Base-by-base conservation (phyloP, 2,888 invertebrate genomes). In the Trissolcus brochymenae region DNA sequence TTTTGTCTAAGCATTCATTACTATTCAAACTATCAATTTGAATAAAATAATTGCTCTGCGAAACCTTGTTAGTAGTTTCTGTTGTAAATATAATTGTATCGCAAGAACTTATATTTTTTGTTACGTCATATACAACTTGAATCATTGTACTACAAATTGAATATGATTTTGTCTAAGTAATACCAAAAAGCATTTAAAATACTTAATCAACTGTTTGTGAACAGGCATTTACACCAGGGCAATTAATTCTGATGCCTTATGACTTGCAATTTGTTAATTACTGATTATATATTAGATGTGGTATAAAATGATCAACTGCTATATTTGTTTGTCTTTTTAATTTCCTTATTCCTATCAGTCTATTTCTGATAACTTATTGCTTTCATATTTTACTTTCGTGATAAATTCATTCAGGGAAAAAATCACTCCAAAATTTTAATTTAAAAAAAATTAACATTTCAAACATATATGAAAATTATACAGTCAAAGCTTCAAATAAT, bases 111-210 rank as follows among this genome's bases (percentile, higher is more conserved):
- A 60, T 51, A 35, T 49, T 60, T 57, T 46, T 60, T 60, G 53
- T 68, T 54, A 68, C 14, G 17, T 21, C 46, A 40, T 40, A 54
- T 46, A 68, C 21, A 40, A 61, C 55, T 55, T 49, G 55, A 61
- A 54, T 29, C 50, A 50, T 61, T 14, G 14, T 68, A 55, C 21
- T 35, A 35, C 35, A 35, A 35, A 35, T 35, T 35, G 25, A 25
- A 25, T 25, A 25, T 35, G 35, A 35, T 35, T 35, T 35, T 35
- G 35, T 35, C 35, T 46, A 46, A 46, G 16, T 16, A 59, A 72
- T 65, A 65, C 72, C 72, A 72, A 72, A 72, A 72, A 72, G 51
- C 51, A n/a, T 57, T 59, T 64, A 59, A 64, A 59, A 64, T 71
- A 43, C 57, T 54, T 46, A 71, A 43, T 29, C 51, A 61, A 60